Evolutionary conservation across 1,140 invertebrate genomes (phyloP).

Genomic region (Carcinoscorpius rotundicauda): DNA sequence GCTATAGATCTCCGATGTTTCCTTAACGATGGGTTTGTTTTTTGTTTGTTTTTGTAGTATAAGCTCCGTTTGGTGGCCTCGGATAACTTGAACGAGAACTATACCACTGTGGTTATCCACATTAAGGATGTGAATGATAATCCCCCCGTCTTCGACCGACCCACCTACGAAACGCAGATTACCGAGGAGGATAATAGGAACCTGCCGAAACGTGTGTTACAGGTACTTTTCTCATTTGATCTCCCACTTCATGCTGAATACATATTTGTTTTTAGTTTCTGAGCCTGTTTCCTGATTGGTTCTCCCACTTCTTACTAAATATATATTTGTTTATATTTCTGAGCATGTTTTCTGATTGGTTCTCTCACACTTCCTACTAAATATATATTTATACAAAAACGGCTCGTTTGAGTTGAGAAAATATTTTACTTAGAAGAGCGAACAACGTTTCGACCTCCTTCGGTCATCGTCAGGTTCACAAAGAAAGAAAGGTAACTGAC

Average conservation of each 20-base stretch:
- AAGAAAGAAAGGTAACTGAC: too few relatives aligned
- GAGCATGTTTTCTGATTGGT: conserved; percentile 11
- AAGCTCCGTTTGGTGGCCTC: conserved; percentile 83
- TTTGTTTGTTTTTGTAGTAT: conserved; percentile 46
- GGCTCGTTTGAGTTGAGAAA: too few relatives aligned
- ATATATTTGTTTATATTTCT: conserved; percentile 12
- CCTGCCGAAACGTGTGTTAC: conserved; percentile 80
- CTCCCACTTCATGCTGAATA: neutral
- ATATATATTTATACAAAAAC: too few relatives aligned
- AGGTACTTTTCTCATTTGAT: conserved; percentile 45
- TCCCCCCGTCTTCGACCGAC: conserved; percentile 76
- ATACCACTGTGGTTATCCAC: conserved; percentile 87
- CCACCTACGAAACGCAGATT: conserved; percentile 87
- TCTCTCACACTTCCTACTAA: neutral
- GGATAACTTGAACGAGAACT: conserved; percentile 91
- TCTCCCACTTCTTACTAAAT: neutral
- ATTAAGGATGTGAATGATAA: conserved; percentile 92
- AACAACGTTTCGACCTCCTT: too few relatives aligned
- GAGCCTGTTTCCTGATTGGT: conserved; percentile 11
- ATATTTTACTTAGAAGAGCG: too few relatives aligned
- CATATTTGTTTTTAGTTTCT: neutral
- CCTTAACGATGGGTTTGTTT: too few relatives aligned
- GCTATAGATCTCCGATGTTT: too few relatives aligned
- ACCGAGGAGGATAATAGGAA: conserved; percentile 90
- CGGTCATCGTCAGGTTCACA: too few relatives aligned